These are phyloP conservation scores for Hippocampus mohnikei DNA, from an alignment of 2,113 vertebrate genomes.

Conservation along the genomic window DNA sequence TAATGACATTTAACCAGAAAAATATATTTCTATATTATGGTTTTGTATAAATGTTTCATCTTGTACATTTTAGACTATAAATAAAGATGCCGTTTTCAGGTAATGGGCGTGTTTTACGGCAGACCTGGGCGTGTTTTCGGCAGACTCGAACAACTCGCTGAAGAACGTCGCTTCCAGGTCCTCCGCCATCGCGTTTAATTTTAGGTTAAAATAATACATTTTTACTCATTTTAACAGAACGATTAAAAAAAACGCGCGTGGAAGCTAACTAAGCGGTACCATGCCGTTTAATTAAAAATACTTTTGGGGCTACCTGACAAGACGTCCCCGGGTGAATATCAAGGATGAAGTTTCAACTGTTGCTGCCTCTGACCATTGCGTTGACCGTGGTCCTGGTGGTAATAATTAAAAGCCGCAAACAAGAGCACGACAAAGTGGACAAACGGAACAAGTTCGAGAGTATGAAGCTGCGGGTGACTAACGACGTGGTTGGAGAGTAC, in stretches of 20 bases:
- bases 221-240: neutral
- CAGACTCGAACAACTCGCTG: neutral
- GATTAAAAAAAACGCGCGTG: too few relatives aligned
- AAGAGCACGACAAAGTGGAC: neutral
- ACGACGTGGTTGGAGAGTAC: constrained; percentile 53
- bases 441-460: constrained; percentile 35
- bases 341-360: constrained; percentile 38
- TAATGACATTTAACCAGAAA: too few relatives aligned
- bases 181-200: neutral
- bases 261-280: neutral
- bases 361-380: constrained; percentile 12
- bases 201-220: neutral
- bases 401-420: constrained; percentile 24
- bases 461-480: constrained; percentile 51
- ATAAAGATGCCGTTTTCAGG: neutral
- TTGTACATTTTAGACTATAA: too few relatives aligned
- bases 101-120: neutral
- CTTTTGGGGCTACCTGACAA: neutral
- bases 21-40: too few relatives aligned
- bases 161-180: neutral
- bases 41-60: too few relatives aligned
- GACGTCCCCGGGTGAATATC: neutral
- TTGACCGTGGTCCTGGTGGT: constrained; percentile 28
- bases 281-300: neutral
- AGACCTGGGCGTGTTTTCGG: neutral